Evolutionary conservation across 2,888 invertebrate genomes (phyloP).

Genomic region (Notodonta ziczac): DNA sequence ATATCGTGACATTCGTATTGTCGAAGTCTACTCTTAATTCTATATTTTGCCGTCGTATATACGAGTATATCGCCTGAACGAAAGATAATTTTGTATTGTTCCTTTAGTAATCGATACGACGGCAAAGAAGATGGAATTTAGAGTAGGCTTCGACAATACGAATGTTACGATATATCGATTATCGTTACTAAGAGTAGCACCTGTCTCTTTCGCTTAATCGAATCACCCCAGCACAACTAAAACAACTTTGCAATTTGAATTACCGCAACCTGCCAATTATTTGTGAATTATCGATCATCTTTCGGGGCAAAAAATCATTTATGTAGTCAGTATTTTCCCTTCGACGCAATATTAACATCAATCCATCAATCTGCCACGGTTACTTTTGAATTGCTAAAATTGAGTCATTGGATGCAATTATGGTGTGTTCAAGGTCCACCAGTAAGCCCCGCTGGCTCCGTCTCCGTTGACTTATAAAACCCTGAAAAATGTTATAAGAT

Average conservation of each 20-base stretch:
- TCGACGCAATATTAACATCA: conserved; percentile 38
- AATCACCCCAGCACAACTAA: background rate
- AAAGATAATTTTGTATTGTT: no score
- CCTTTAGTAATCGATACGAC: no score
- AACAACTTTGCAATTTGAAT: conserved; percentile 37
- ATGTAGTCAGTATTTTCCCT: conserved; percentile 40
- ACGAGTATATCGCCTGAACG: no score
- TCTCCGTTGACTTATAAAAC: conserved; percentile 39
- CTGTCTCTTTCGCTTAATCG: conserved; percentile 6
- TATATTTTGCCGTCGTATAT: no score
- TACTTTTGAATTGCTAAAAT: conserved; percentile 53
- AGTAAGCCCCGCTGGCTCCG: conserved; percentile 27
- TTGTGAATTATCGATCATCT: conserved; percentile 38
- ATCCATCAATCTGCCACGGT: conserved; percentile 55
- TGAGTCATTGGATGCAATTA: conserved; percentile 59
- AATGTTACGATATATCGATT: no score
- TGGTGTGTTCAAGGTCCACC: conserved; percentile 34
- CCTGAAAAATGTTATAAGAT: conserved; percentile 23
- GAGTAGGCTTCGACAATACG: no score
- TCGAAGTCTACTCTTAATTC: no score
- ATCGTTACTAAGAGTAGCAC: background rate
- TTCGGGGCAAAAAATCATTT: conserved; percentile 42
- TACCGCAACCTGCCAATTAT: conserved; percentile 45
- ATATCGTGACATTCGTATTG: no score
- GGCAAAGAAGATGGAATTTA: no score